Conservation (phyloP, 2,113 vertebrate genomes). For the Sylvilagus bachmani region DNA sequence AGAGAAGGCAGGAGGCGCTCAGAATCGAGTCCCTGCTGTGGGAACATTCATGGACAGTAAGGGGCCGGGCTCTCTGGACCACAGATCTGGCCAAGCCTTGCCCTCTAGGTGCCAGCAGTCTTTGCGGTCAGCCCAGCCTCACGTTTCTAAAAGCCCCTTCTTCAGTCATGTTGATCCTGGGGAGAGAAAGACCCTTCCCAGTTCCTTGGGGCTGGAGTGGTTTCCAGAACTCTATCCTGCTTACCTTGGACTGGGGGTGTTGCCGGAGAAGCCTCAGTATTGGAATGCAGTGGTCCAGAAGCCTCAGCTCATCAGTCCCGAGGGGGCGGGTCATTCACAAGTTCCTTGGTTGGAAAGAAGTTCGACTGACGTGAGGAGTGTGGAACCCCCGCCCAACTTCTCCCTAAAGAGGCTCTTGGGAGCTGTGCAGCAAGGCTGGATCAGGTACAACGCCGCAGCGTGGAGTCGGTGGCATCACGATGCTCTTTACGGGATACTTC, state of each 20-base stretch:
- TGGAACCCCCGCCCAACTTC: slow-evolving; percentile 87
- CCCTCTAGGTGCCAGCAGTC: neutral
- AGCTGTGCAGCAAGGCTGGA: slow-evolving; percentile 89
- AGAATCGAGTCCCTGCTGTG: neutral
- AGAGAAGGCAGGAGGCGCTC: neutral
- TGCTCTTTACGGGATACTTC: slow-evolving; percentile 94
- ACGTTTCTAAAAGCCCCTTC: neutral
- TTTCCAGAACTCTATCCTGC: slow-evolving; percentile 86
- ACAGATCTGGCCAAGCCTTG: neutral
- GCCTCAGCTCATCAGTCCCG: neutral
- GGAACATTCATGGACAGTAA: neutral
- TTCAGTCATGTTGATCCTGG: rapidly evolving
- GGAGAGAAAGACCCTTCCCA: neutral
- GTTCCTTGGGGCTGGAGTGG: slow-evolving; percentile 87
- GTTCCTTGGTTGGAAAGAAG: slow-evolving; percentile 81
- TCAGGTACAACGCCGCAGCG: slow-evolving; percentile 91
- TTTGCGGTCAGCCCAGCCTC: neutral
- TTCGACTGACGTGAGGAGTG: slow-evolving; percentile 88
- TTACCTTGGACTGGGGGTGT: slow-evolving; percentile 76
- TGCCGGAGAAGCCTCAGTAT: slow-evolving; percentile 66
- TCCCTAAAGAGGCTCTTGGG: slow-evolving; percentile 83
- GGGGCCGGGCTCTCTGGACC: neutral
- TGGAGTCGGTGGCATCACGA: slow-evolving; percentile 88
- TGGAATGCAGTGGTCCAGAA: neutral
- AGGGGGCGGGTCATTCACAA: neutral